Base-by-base conservation (phyloP, 2,113 vertebrate genomes). In the Noturus placidus region DNA sequence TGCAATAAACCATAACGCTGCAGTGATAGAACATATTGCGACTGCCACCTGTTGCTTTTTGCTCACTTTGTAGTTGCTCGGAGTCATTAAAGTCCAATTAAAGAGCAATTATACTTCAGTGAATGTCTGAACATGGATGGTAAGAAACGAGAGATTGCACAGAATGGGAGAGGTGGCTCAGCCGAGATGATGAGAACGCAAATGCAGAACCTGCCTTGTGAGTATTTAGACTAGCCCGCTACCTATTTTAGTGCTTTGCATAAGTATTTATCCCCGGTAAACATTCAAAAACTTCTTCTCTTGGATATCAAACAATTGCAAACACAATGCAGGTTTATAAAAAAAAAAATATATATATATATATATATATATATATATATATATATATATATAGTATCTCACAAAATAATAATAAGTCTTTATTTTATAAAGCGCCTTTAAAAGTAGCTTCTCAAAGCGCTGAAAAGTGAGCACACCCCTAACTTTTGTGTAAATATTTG, bases 61-160 rank as follows among this genome's bases (percentile, higher is more conserved):
- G n/a, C 46, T 67, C 63, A 27, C 86, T 85, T 86, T 79, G 56
- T 78, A 54, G 67, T 80, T 91, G 89, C 92, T 89, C 56, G 30
- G 15, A 74, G 86, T 86, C 91, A 90, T 92, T 92, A 93, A 76
- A 86, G 74, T 77, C 85, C 87, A 69, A 88, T 91, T 91, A 90
- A 91, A 90, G 84, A 85, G 91, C 92, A 92, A 93, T 93, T 91
- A 93, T 89, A 88, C 69, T 86, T 87, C 84, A 91, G 90, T 89
- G 88, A 89, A 90, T 87, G 91, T 85, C 33, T 82, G 88, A 91
- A 85, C 88, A 82, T 85, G 90, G 85, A 83, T 76, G 83, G 87
- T 80, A 83, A 88, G 86, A 87, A 74, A 76, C 72, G 50, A 25
- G 52, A 20, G 20, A n/a, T 57, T 20, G 10, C 22, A 25, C 17